phyloP scores from a whole-genome alignment of 2,888 invertebrate species.

The Megamerina dolium region DNA sequence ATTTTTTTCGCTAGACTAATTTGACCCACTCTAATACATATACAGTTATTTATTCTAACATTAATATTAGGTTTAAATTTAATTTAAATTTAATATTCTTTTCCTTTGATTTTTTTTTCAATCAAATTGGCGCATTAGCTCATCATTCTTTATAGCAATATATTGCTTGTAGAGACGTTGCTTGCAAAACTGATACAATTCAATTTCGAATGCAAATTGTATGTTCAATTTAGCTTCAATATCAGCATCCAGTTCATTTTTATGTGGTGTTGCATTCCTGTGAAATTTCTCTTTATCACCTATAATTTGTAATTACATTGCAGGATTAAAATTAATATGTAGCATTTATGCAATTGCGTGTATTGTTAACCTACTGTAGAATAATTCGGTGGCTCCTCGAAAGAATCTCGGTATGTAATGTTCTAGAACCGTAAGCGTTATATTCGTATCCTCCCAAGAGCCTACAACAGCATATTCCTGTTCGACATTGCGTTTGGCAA shows the following conservation, averaged over 20 bases:
- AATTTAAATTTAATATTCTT: no score
- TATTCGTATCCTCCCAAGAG: constrained; percentile 76
- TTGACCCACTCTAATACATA: no score
- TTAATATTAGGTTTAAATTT: no score
- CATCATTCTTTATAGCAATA: constrained; percentile 31
- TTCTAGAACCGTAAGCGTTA: constrained; percentile 56
- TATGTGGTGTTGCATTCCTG: constrained; percentile 29
- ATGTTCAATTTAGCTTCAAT: constrained; percentile 73
- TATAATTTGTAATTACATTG: neutral
- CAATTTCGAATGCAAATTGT: constrained; percentile 77
- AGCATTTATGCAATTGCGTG: neutral
- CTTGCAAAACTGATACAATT: constrained; percentile 39
- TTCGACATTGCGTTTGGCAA: constrained; percentile 74
- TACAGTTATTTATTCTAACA: no score
- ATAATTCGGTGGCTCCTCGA: constrained; percentile 63
- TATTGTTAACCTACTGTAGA: constrained; percentile 58
- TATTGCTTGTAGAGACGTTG: constrained; percentile 42
- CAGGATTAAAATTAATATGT: neutral
- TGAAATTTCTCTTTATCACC: constrained; percentile 21
- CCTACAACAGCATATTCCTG: constrained; percentile 76
- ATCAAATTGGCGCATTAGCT: constrained; percentile 8
- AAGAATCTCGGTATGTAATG: constrained; percentile 59
- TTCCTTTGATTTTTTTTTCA: no score
- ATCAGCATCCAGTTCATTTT: constrained; percentile 46
- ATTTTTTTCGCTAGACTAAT: no score